Base-by-base conservation (phyloP, 2,113 vertebrate genomes). In the Sitta europaea region DNA sequence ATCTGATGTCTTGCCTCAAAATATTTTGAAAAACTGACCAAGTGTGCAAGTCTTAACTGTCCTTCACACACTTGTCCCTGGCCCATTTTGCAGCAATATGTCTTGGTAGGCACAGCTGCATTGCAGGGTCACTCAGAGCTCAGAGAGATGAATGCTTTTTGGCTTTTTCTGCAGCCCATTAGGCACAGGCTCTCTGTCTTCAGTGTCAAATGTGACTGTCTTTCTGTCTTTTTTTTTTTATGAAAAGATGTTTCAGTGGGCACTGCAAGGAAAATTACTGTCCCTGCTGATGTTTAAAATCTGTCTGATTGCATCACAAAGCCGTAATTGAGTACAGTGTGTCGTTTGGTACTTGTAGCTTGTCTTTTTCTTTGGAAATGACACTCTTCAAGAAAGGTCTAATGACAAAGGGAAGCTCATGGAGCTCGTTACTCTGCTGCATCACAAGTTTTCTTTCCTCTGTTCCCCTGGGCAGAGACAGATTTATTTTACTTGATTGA, bases 201-300 rank as follows among this genome's bases (percentile, higher is more conserved):
- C 53, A 29, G 31, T 82, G 79, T 38, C 66, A 94, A 38, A 85
- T 43, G 59, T 47, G 88, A 31, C 80, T 73, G 50, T 88, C 36
- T 86, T 92, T 86, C 65, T 92, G 9, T 42, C 70, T 90, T 29
- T 48, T 54, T 59, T 38, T 7, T 74, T 81, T 16, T 35, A 18
- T 79, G 36, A 89, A 96, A 90, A 92, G 47, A 68, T 72, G 21
- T 81, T 88, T 97, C 63, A 80, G 57, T 68, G 80, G 57, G 8
- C 29, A 68, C 27, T 45, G 45, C 40, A 81, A 89, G 80, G 68
- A 74, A 94, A 96, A 94, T 95, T 78, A 90, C 72, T 87, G 87
- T 77, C 48, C 79, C 38, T 68, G n/a, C 35, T 94, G 93, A 93
- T 91, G 67, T 92, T 94, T 94, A 75, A 95, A 95, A 84, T 38